Conservation (phyloP, 2,797 vertebrate genomes). For the Gastrophryne carolinensis region DNA sequence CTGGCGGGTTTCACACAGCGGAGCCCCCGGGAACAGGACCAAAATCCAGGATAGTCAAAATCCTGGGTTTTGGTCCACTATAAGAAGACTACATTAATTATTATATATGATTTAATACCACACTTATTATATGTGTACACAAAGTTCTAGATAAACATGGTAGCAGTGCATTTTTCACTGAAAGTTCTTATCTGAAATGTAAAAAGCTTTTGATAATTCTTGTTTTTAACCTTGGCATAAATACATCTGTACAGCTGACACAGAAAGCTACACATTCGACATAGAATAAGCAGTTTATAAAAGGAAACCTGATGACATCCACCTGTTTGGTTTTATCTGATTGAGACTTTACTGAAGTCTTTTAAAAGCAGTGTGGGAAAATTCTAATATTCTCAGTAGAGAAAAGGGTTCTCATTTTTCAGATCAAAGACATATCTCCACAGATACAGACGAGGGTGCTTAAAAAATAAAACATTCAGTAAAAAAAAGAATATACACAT, state of each 20-base stretch:
- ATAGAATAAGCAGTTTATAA: background rate
- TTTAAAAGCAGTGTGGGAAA: background rate
- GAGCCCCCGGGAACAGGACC: too few species aligned
- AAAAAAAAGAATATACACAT: too few species aligned
- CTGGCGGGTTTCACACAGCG: too few species aligned
- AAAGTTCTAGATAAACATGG: too few species aligned
- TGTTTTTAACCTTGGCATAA: background rate
- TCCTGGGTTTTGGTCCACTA: too few species aligned
- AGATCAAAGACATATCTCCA: background rate
- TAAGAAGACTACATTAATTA: too few species aligned
- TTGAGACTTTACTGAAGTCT: background rate
- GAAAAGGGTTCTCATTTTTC: background rate
- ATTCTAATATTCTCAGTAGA: background rate
- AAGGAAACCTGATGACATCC: background rate
- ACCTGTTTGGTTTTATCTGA: slow-evolving; percentile 10
- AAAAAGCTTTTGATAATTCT: background rate
- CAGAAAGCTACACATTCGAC: background rate
- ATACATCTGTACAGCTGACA: background rate
- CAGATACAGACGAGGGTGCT: background rate
- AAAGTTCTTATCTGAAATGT: background rate
- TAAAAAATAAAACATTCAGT: too few species aligned
- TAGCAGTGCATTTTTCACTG: too few species aligned
- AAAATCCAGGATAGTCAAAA: too few species aligned
- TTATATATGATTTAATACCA: too few species aligned
- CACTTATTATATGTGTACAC: too few species aligned